These are phyloP conservation scores for Leptinotarsa texana DNA, from an alignment of 1,140 invertebrate species.

Conservation along the genomic window DNA sequence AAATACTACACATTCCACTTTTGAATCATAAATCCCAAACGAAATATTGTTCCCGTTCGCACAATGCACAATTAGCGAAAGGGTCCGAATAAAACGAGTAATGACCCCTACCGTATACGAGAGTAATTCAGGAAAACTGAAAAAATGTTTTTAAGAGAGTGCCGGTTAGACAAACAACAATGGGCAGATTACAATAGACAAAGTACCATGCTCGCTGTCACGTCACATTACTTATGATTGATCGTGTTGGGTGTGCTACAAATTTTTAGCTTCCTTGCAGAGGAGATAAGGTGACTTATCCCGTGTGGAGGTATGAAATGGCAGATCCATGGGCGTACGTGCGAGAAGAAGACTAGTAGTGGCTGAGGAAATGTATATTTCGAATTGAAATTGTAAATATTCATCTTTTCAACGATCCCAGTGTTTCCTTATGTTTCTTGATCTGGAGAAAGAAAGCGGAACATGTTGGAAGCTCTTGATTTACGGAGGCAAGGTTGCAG, in stretches of 20 bases:
- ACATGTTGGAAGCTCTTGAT: too few species aligned
- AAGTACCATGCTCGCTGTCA: constrained; percentile 52
- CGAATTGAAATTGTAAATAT: too few species aligned
- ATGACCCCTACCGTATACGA: constrained; percentile 27
- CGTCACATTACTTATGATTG: constrained; percentile 54
- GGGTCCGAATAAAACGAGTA: constrained; percentile 32
- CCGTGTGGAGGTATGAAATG: constrained; percentile 19
- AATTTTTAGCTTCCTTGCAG: constrained; percentile 32
- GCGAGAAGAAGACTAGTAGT: constrained; percentile 1
- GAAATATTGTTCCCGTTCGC: constrained; percentile 20
- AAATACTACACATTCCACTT: background rate
- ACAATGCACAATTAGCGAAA: constrained; percentile 36
- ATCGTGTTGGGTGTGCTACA: constrained; percentile 37
- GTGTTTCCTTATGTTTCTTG: too few species aligned
- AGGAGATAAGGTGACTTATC: constrained; percentile 28
- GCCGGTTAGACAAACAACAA: constrained; percentile 46
- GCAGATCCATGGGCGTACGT: constrained; percentile 9
- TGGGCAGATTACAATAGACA: constrained; percentile 54
- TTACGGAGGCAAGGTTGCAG: too few species aligned
- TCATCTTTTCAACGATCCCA: too few species aligned
- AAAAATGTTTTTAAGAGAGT: constrained; percentile 41
- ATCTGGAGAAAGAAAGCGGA: too few species aligned
- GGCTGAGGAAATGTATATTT: too few species aligned
- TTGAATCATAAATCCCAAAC: constrained; percentile 13
- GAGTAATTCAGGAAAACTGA: constrained; percentile 33